A percentile compares a stretch with the other conserved stretches of the same genome.
These are phyloP conservation scores for Theodoxus fluviatilis DNA, from an alignment of 2,888 invertebrate genomes.

Conservation along the genomic window DNA sequence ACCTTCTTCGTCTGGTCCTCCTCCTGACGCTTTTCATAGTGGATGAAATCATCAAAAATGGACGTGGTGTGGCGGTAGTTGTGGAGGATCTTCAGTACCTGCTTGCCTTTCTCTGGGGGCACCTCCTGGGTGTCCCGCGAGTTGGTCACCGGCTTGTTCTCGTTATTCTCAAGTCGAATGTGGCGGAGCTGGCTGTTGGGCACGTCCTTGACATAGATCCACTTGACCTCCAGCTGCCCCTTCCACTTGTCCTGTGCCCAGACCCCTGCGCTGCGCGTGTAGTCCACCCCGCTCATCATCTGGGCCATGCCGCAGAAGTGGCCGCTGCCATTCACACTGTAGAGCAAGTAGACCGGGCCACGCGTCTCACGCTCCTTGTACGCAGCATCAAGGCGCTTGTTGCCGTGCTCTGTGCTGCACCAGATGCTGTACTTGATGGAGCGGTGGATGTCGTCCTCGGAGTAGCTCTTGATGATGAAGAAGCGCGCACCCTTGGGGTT, in stretches of 20 bases:
- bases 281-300: conserved; percentile 94
- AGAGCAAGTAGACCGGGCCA: conserved; percentile 86
- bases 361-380: conserved; percentile 79
- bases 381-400: conserved; percentile 91
- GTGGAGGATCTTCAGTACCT: conserved; percentile 91
- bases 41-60: conserved; percentile 96
- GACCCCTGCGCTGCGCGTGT: conserved; percentile 88
- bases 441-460: conserved; percentile 96
- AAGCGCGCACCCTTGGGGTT: conserved; percentile 84
- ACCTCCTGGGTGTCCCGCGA: conserved; percentile 97
- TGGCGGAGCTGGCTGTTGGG: conserved; percentile 80
- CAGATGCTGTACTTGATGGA: conserved; percentile 98
- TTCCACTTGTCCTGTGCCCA: conserved; percentile 99
- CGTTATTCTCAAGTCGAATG: conserved; percentile 96
- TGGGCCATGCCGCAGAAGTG: conserved; percentile 99
- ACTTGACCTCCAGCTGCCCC: conserved; percentile 93
- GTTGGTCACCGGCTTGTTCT: conserved; percentile 97
- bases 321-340: conserved; percentile 95
- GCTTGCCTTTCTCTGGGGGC: conserved; percentile 87
- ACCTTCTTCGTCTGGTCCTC: conserved; percentile 76
- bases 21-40: conserved; percentile 93
- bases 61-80: conserved; percentile 83
- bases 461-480: conserved; percentile 97
- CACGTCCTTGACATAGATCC: conserved; percentile 90
- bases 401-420: conserved; percentile 97